Evolutionary conservation across 53 echinoderm and acorn worm genomes (phyloP).

Genomic region (Patiria pectinifera): DNA sequence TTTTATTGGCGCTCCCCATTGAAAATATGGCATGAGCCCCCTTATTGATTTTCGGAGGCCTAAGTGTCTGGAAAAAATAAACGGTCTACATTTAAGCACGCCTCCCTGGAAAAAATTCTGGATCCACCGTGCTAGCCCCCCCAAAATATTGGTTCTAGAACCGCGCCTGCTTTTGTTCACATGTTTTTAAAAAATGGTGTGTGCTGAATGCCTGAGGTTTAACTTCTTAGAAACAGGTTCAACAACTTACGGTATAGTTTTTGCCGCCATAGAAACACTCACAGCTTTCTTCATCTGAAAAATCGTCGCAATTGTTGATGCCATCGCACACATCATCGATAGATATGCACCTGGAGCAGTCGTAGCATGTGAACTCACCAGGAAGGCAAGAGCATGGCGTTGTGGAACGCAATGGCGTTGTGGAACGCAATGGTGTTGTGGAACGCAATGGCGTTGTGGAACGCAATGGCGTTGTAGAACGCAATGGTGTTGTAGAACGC

Average conservation of each 20-base stretch:
- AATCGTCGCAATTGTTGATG: slow-evolving; percentile 55
- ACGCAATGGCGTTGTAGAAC: background rate
- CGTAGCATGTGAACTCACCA: slow-evolving; percentile 61
- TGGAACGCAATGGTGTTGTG: background rate
- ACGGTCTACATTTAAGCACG: too few relatives aligned
- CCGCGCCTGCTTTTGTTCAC: too few relatives aligned
- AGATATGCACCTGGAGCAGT: slow-evolving; percentile 68
- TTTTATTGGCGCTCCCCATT: too few relatives aligned
- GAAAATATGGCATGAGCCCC: too few relatives aligned
- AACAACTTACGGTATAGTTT: slow-evolving; percentile 25
- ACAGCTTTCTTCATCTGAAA: slow-evolving; percentile 76
- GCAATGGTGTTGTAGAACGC: background rate
- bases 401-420: background rate
- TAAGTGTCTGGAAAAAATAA: too few relatives aligned
- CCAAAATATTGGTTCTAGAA: too few relatives aligned
- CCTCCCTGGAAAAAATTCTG: too few relatives aligned
- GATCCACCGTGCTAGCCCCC: too few relatives aligned
- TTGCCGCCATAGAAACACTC: slow-evolving; percentile 57
- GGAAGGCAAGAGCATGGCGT: slow-evolving; percentile 63
- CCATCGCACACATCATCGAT: slow-evolving; percentile 57
- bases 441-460: too few relatives aligned
- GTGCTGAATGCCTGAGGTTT: background rate
- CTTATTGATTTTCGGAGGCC: too few relatives aligned
- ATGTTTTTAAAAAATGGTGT: too few relatives aligned
- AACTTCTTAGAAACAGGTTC: background rate